A percentile compares a stretch with the other conserved stretches of the same genome.
phyloP scores from a whole-genome alignment of 2,113 vertebrate species.

The Colius striatus region DNA sequence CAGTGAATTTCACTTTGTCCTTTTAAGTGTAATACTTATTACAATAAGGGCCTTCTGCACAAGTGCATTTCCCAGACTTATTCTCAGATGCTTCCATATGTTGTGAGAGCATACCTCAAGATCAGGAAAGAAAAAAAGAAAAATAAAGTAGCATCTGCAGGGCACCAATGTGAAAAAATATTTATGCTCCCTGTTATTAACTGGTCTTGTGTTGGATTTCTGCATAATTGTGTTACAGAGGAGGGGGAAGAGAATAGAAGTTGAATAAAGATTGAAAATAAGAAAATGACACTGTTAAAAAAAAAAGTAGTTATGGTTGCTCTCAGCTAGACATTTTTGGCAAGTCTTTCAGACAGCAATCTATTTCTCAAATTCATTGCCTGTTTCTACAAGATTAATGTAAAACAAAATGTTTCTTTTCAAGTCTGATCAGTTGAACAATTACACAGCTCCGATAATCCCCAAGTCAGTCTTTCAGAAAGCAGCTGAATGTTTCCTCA shows the following conservation, averaged over 20 bases:
- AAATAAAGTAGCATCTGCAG: constrained; percentile 52
- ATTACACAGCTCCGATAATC: constrained; percentile 57
- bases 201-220: constrained; percentile 51
- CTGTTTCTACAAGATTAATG: constrained; percentile 72
- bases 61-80: constrained; percentile 4
- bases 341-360: constrained; percentile 60
- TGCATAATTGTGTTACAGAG: constrained; percentile 62
- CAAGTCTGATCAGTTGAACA: constrained; percentile 59
- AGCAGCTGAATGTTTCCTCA: constrained; percentile 60
- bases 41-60: not conserved
- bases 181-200: constrained; percentile 68
- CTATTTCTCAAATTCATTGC: constrained; percentile 61
- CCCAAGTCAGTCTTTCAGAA: constrained; percentile 61
- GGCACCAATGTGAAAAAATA: constrained; percentile 54
- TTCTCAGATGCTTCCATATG: constrained; percentile 57
- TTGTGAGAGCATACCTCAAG: constrained; percentile 33
- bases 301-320: constrained; percentile 1
- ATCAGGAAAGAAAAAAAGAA: not conserved
- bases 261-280: constrained; percentile 63
- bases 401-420: constrained; percentile 66
- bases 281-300: constrained; percentile 52
- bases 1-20: not conserved
- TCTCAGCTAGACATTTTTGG: constrained; percentile 41
- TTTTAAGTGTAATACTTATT: not conserved
- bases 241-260: constrained; percentile 64